A percentile compares a stretch with the other conserved stretches of the same genome.
These are phyloP conservation scores for Drosophila serrata DNA, from an alignment of 1,140 invertebrate genomes.

Conservation along the genomic window DNA sequence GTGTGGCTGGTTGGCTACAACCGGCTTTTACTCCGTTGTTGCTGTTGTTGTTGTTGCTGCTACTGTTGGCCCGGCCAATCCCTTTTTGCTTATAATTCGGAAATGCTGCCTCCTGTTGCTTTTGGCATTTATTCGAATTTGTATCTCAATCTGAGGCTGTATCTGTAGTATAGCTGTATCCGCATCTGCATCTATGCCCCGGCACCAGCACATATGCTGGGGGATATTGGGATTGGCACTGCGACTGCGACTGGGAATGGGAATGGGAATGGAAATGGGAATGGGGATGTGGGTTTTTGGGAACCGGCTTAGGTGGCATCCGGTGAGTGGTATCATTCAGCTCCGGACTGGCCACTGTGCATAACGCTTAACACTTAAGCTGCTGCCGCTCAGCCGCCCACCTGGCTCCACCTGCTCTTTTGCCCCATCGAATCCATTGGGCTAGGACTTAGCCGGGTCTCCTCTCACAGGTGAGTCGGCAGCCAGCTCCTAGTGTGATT, in stretches of 20 bases:
- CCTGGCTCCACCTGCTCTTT: constrained; percentile 5
- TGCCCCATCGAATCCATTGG: constrained; percentile 21
- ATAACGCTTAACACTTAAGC: constrained; percentile 85
- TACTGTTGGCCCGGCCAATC: constrained; percentile 68
- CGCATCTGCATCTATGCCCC: constrained; percentile 24
- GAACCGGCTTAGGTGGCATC: constrained; percentile 42
- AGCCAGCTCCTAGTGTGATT: constrained; percentile 60
- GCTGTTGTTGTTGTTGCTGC: constrained; percentile 44
- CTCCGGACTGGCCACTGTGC: constrained; percentile 56
- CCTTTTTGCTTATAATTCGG: constrained; percentile 82
- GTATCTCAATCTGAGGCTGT: constrained; percentile 65
- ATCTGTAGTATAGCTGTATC: constrained; percentile 39
- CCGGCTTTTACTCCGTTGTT: constrained; percentile 21
- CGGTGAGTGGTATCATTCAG: constrained; percentile 48
- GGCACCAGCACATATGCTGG: constrained; percentile 51
- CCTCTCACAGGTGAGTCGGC: constrained; percentile 27
- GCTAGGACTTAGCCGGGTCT: constrained; percentile 49
- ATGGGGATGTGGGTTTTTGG: constrained; percentile 15
- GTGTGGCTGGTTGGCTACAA: constrained; percentile 36
- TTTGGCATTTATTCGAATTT: constrained; percentile 82
- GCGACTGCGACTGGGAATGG: background rate
- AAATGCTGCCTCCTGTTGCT: constrained; percentile 78
- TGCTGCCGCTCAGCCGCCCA: constrained; percentile 47
- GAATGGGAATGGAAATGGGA: background rate
- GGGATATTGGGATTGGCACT: constrained; percentile 13